Base-by-base conservation (phyloP, 2,888 invertebrate species). In the Meiosimyza platycephala region DNA sequence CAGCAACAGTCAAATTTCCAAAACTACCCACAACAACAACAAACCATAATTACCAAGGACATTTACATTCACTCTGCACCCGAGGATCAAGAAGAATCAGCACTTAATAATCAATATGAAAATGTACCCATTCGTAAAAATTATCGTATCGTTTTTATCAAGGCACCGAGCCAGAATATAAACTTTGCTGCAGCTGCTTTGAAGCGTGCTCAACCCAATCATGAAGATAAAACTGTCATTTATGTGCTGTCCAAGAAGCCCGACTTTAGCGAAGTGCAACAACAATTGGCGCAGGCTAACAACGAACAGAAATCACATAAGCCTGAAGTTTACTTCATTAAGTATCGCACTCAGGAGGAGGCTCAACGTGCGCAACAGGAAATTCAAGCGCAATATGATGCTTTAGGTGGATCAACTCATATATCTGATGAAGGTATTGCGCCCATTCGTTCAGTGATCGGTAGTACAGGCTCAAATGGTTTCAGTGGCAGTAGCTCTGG, bases 211-310 rank as follows among this genome's bases (percentile, higher is more conserved):
- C 83, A 85, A 75, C 78, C 83, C 50, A 76, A 80, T 63, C 85
- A 83, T 51, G 87, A 87, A 79, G 87, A 87, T 73, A 87, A 86
- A 78, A 87, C 87, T 18, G 83, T 87, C 70, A 87, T 87, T 73
- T 87, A 87, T 75, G 87, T 87, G 47, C 80, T 86, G 66, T 82
- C 84, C 59, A 87, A 87, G 80, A 86, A 86, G 76, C 81, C 85
- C 62, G 86, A 87, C 28, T 74, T 83, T 13, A 72, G 79, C 40
- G 85, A 83, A 22, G 80, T 86, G 66, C 85, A 86, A 68, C 91
- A 94, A 76, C 94, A 95, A 6, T 92, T 94, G 52, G 91, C 92
- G 72, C 93, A 80, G 22, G 79, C 74, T 11, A 84, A 82, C 74
- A 76, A 74, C 69, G 83, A 82, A 64, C 80, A 80, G 66, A 83